Evolutionary conservation across 2,113 vertebrate species (phyloP), one percentile per base, ranked within the genome.

Genomic region (Platysternon megacephalum): DNA sequence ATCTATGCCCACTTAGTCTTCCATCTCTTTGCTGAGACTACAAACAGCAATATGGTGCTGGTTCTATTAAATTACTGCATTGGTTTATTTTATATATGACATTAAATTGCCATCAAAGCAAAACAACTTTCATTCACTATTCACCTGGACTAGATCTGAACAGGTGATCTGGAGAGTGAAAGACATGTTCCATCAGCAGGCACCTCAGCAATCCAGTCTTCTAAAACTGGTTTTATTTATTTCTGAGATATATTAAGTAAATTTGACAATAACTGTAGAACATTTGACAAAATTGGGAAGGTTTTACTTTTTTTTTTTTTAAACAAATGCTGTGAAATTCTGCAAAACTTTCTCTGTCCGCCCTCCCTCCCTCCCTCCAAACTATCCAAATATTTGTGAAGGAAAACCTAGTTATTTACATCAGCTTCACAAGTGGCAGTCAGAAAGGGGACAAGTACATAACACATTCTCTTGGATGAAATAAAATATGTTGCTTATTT

Each of bases 11-110:
- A 85, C 80, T 89, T 32, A 52, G 39, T 78, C 80, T 2, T 49
- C 56, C 74, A 53, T 81, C 26, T 35, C 14, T 53, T 85, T 28
- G 52, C 58, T 90, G 58, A 48, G 39, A 44, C 8, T 3, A 85
- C 58, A 88, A 90, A 24, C 28, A 84, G 68, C 86, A 3, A 9
- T 91, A 24, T 68, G 88, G 86, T 91, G 94, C 28, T 76, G 51
- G 79, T 56, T 78, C 24, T n/a, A 84, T 4, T 93, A 79, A 22
- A n/a, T 82, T 74, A 84, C 86, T 11, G 46, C 8, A 28, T 53
- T 87, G 65, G n/a, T 39, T 72, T 72, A 39, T 39, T 39, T 72
- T 39, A 72, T 72, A 39, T 22, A 22, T 39, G n/a, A 72, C 19
- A 72, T 72, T 72, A 39, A 72, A 72, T n/a, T 72, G n/a, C 19